phyloP scores from a whole-genome alignment of 2,797 vertebrate species.

The Danio aesculapii region DNA sequence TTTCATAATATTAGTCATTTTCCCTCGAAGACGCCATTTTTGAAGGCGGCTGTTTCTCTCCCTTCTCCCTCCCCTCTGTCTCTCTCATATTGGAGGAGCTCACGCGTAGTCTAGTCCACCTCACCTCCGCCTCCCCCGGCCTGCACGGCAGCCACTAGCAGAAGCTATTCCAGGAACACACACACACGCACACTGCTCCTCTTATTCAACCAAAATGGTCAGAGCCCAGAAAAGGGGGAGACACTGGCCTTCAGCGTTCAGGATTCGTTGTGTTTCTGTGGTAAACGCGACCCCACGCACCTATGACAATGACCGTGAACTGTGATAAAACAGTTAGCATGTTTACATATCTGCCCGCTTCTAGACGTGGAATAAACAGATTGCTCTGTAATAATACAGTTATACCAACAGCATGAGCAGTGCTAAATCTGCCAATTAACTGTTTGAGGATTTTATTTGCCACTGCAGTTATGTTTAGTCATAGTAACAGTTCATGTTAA shows the following conservation, averaged over 20 bases:
- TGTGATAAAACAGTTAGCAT: background rate
- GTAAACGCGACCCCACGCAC: background rate
- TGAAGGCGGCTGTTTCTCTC: constrained; percentile 81
- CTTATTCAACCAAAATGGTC: constrained; percentile 27
- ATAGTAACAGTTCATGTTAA: too few relatives aligned
- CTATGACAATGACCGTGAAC: constrained; percentile 34
- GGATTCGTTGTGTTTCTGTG: constrained; percentile 16
- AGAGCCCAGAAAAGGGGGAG: constrained; percentile 35
- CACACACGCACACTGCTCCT: constrained; percentile 8
- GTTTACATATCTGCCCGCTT: too few relatives aligned
- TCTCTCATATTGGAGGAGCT: constrained; percentile 47
- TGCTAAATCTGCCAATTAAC: too few relatives aligned
- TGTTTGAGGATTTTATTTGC: too few relatives aligned
- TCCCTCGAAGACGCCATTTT: constrained; percentile 86
- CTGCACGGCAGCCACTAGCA: constrained; percentile 27
- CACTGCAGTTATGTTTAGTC: too few relatives aligned
- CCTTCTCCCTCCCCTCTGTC: constrained; percentile 72
- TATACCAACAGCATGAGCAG: background rate
- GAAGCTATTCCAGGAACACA: constrained; percentile 41
- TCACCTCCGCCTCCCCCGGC: constrained; percentile 45
- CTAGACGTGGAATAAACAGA: too few relatives aligned
- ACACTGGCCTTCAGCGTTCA: constrained; percentile 12
- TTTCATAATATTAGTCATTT: constrained; percentile 83
- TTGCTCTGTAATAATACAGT: background rate
- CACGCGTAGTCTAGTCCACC: constrained; percentile 48